Evolutionary conservation across 2,888 invertebrate species (phyloP), one percentile per base, ranked within the genome.

Genomic region (Hipparchia sbordonii): DNA sequence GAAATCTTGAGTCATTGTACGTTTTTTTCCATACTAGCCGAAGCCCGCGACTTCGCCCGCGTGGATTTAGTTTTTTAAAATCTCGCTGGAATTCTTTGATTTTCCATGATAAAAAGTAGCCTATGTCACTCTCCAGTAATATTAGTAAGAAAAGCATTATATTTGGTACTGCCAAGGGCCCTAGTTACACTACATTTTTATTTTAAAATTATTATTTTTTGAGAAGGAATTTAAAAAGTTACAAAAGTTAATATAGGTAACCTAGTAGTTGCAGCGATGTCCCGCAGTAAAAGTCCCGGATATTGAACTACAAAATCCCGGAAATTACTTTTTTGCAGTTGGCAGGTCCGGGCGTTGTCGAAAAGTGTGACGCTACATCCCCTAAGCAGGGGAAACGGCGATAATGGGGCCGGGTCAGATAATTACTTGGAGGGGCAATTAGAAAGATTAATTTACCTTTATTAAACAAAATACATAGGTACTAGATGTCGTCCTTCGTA

Each of bases 391-490:
- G 70, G 68, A 69, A 70, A 13, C 12, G 59, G 59, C 23, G 71
- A 63, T 51, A 70, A 73, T 68, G 65, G 71, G 74, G 70, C 71
- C 60, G 62, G 61, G 66, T 69, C 74, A 75, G 75, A 72, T 72
- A 75, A 74, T 74, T 77, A 76, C 72, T 60, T 60, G 33, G 67
- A 71, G 67, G 57, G 57, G 74, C 85, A 85, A 88, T 88, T 85
- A 85, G 80, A 82, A 79, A 81, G 79, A 84, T 82, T 85, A 80
- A 85, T 85, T 85, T 78, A 79, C 84, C 80, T 82, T 80, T 79
- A 81, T 85, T 48, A 84, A 84, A 83, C 83, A 82, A 84, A 82
- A 84, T 23, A 23, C 23, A 23, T 84, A 80, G 13, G 39, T 39
- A 4, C 5, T 48, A 62, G 62, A 46, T 45, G 7, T 13, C 6